Base-by-base conservation (phyloP, 2,113 vertebrate species). In the Hyperopisus bebe region DNA sequence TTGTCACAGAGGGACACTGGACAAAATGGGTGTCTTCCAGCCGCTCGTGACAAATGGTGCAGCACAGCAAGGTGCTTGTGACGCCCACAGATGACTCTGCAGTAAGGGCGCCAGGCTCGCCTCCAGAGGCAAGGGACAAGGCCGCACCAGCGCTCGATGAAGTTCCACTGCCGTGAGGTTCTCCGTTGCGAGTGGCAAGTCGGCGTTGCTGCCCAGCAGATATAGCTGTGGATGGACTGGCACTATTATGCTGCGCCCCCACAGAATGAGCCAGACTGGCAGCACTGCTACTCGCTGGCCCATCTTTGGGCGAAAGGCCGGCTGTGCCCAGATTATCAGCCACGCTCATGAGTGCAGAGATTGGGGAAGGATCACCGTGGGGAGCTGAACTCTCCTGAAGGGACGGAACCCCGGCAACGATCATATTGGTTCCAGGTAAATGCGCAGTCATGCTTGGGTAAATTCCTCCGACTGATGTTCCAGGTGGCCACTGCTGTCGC, bases 21-120 rank as follows among this genome's bases (percentile, higher is more conserved):
- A 97, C 96, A 42, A 97, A 97, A 91, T 97, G 97, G 3, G 96
- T 96, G 93, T 97, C 97, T 89, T 98, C 97, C 88, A 98, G 95
- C 51, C 97, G 93, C 92, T 97, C 97, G 0, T 96, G 96, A 92
- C 97, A 98, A 85, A 98, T 94, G 91, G 97, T 98, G 91, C 97
- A 98, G 94, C 97, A 97, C 62, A 98, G 93, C 0, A 96, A 96
- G 86, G 94, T 95, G 9, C 96, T 95, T 0, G 94, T 91, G 0
- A 93, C 93, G 1, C 95, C 80, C n/a, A 87, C 91, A 7, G 92
- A 87, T 6, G 91, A 39, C 13, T 91, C 91, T 1, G 90, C 83
- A 24, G 88, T 83, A 1, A 89, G 89, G 0, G 90, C 35, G 2
- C 89, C 89, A 44, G 90, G 91, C 51, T 93, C 53, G n/a, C 42